phyloP scores from a whole-genome alignment of 2,888 invertebrate species.

The Tetramorium bicarinatum region DNA sequence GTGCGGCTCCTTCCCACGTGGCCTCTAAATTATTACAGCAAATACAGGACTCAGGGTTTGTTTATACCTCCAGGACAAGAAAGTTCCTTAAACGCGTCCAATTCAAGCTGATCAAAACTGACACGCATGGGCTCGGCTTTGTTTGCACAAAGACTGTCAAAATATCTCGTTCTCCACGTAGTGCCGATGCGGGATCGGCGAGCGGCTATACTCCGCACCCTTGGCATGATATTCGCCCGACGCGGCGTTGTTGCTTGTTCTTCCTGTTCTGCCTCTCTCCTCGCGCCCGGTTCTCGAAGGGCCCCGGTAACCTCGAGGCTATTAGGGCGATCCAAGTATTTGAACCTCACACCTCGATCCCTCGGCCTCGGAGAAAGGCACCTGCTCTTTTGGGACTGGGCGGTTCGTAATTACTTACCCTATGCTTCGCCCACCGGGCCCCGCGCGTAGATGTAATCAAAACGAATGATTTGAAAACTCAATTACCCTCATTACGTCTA shows the following conservation, averaged over 20 bases:
- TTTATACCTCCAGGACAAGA: background rate
- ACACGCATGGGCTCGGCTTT: background rate
- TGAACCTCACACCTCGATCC: slow-evolving; percentile 85
- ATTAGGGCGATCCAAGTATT: slow-evolving; percentile 85
- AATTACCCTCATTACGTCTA: slow-evolving; percentile 85
- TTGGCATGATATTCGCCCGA: slow-evolving; percentile 34
- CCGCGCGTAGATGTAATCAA: slow-evolving; percentile 84
- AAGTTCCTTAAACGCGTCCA: background rate
- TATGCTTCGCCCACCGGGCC: slow-evolving; percentile 83
- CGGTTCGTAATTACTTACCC: slow-evolving; percentile 85
- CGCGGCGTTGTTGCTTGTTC: slow-evolving; percentile 43
- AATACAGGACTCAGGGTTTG: background rate
- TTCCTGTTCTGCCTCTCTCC: slow-evolving; percentile 55
- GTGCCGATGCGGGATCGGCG: slow-evolving; percentile 1
- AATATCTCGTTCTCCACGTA: slow-evolving; percentile 14
- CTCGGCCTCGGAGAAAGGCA: slow-evolving; percentile 84
- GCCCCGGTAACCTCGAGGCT: slow-evolving; percentile 84
- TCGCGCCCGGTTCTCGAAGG: slow-evolving; percentile 76
- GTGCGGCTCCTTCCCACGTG: background rate
- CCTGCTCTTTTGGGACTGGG: slow-evolving; percentile 85
- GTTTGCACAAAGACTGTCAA: slow-evolving; percentile 36
- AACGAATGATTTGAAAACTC: slow-evolving; percentile 86
- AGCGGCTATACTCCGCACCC: slow-evolving; percentile 11
- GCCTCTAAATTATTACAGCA: background rate
- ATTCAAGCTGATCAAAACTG: slow-evolving; percentile 11